A percentile compares a stretch with the other conserved stretches of the same genome.
Evolutionary conservation across 2,797 vertebrate genomes (phyloP).

Genomic region (Cichlasoma orientale): DNA sequence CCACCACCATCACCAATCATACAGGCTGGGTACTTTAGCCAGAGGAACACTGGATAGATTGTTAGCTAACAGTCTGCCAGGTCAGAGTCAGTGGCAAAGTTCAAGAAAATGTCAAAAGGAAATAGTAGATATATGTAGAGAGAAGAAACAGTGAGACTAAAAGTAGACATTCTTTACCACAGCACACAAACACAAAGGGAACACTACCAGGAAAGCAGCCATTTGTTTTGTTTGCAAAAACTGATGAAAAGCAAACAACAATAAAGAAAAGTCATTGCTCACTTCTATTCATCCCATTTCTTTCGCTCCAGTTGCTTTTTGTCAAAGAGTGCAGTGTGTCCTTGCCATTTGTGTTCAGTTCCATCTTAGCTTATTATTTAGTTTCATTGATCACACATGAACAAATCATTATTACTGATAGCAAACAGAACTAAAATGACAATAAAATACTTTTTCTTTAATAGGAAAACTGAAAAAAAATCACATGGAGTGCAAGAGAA

Average conservation of each 20-base stretch:
- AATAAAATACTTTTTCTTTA: background rate
- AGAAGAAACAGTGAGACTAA: constrained; percentile 31
- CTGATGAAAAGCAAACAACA: constrained; percentile 22
- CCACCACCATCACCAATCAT: constrained; percentile 51
- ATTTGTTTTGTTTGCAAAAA: constrained; percentile 34
- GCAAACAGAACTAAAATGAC: background rate
- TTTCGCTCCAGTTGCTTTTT: constrained; percentile 17
- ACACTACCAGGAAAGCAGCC: constrained; percentile 15
- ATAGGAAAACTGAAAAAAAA: background rate
- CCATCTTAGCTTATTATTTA: constrained; percentile 19
- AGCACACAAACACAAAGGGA: constrained; percentile 2
- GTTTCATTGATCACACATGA: constrained; percentile 4
- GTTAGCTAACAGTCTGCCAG: constrained; percentile 93
- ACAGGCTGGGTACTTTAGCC: constrained; percentile 97
- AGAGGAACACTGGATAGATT: constrained; percentile 95
- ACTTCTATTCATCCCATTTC: constrained; percentile 18
- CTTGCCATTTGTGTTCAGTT: constrained; percentile 28
- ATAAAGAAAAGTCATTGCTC: constrained; percentile 48
- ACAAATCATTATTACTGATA: background rate
- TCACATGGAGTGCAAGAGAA: background rate
- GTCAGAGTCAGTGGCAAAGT: background rate
- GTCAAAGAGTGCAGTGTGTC: constrained; percentile 25
- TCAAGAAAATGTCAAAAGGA: background rate
- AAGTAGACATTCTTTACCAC: background rate
- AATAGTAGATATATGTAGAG: constrained; percentile 16